Percentiles rank a stretch among this genome's conserved stretches.
phyloP scores from a whole-genome alignment of 2,113 vertebrate genomes.

The Eudyptes chrysolophus region DNA sequence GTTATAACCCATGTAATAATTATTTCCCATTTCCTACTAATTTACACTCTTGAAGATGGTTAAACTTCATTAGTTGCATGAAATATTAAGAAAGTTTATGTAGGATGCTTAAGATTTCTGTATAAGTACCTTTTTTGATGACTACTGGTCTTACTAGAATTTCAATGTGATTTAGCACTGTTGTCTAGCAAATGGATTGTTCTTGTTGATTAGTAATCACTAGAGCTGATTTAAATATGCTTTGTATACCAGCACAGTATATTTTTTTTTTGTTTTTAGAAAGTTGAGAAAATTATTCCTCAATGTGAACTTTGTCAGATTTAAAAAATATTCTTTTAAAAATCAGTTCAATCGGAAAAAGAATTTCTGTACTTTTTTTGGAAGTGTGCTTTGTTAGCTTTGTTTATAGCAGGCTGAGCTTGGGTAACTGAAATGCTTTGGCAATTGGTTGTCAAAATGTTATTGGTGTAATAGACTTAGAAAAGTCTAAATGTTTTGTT shows the following conservation, averaged over 20 bases:
- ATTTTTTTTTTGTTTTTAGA: neutral
- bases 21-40: neutral
- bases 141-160: neutral
- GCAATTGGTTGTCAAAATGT: neutral
- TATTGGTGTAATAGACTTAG: neutral
- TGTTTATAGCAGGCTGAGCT: neutral
- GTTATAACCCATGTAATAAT: neutral
- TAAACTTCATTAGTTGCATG: neutral
- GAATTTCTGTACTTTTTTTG: accelerated
- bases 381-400: neutral
- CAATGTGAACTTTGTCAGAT: neutral
- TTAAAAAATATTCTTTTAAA: neutral
- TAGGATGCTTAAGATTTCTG: neutral
- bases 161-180: neutral
- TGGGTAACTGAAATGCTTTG: neutral
- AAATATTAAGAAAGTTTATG: neutral
- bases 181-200: neutral
- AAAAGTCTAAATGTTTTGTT: neutral
- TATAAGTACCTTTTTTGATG: neutral
- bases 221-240: neutral
- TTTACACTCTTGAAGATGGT: neutral
- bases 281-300: neutral
- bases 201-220: neutral
- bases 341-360: neutral
- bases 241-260: neutral